Evolutionary conservation across 92 coral and sea anemone genomes (phyloP).

Genomic region (Plumapathes pennacea): DNA sequence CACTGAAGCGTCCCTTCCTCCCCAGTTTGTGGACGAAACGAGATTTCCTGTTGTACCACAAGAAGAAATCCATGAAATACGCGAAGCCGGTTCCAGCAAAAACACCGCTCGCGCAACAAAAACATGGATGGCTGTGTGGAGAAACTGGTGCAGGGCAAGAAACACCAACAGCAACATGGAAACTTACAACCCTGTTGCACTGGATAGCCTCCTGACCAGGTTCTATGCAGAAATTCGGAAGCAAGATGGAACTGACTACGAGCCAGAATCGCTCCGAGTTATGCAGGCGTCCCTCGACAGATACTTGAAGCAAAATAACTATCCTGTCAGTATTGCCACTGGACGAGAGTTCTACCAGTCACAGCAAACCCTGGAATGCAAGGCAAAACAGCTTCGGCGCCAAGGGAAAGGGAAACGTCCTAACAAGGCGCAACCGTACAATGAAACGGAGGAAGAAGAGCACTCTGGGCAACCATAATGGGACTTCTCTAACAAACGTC

Average conservation of each 20-base stretch:
- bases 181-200: constrained; percentile 1
- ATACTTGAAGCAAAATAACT: constrained; percentile 10
- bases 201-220: constrained; percentile 13
- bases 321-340: constrained; percentile 18
- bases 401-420: constrained; percentile 49
- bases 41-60: constrained; percentile 22
- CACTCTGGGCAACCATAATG: constrained; percentile 22
- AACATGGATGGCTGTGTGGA: constrained; percentile 36
- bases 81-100: constrained; percentile 15
- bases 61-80: constrained; percentile 22
- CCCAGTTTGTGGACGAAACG: constrained; percentile 8
- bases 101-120: constrained; percentile 30
- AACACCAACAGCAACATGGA: constrained; percentile 15
- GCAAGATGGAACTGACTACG: constrained; percentile 41
- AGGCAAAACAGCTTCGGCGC: constrained; percentile 13
- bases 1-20: no score
- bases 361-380: constrained; percentile 8
- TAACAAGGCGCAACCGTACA: constrained; percentile 24
- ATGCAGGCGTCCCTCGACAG: constrained; percentile 45
- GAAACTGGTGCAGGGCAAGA: constrained; percentile 26
- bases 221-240: constrained; percentile 41
- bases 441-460: constrained; percentile 19
- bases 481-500: no score
- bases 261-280: constrained; percentile 45
- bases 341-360: constrained; percentile 28